Conservation (phyloP, 35 echinoderm and acorn worm genomes). For the Nesometra sesokonis region DNA sequence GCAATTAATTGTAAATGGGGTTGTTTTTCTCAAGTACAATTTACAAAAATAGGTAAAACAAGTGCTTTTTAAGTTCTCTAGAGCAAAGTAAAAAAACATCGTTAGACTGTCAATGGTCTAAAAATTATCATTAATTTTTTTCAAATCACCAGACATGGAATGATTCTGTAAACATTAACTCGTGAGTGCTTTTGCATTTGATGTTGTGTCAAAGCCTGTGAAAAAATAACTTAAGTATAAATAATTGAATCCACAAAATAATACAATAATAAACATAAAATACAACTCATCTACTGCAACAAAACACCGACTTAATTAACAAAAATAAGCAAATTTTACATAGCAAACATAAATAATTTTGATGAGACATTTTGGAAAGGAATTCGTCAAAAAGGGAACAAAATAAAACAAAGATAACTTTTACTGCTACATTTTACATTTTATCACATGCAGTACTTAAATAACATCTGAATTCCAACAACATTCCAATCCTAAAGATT, state of each 20-base stretch:
- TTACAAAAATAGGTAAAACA: background rate
- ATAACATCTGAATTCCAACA: background rate
- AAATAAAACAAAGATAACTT: background rate
- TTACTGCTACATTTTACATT: background rate
- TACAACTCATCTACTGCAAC: background rate
- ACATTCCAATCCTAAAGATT: background rate
- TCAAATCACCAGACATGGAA: background rate
- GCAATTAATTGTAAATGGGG: background rate
- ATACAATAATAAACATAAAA: background rate
- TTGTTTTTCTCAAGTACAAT: background rate
- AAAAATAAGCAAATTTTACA: too few relatives aligned
- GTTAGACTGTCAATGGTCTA: background rate
- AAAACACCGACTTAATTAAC: too few relatives aligned
- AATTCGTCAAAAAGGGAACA: background rate
- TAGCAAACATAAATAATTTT: background rate
- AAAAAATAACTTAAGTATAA: background rate
- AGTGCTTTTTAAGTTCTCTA: background rate
- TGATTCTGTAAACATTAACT: background rate
- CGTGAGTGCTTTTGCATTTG: background rate
- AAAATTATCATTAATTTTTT: background rate
- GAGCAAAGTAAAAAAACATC: background rate
- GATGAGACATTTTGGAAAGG: background rate
- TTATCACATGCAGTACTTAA: background rate
- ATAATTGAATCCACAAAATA: background rate
- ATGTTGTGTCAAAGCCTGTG: background rate